Conservation (phyloP, 92 coral and sea anemone species). For the Muricea muricata region DNA sequence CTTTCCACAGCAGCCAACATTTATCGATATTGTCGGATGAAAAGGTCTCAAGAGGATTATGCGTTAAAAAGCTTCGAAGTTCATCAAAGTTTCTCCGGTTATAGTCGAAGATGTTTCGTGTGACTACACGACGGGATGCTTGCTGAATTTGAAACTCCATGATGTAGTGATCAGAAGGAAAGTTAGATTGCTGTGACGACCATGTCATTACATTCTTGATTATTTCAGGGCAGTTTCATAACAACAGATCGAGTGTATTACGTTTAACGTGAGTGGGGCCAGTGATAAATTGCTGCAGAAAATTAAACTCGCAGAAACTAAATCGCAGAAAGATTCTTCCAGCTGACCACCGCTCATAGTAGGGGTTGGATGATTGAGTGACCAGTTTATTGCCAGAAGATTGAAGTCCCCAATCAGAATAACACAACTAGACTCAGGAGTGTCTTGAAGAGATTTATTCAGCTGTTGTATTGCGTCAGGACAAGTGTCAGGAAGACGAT, state of each 20-base stretch:
- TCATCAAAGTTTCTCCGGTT: too few relatives aligned
- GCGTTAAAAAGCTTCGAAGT: too few relatives aligned
- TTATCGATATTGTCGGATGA: conserved; percentile 43
- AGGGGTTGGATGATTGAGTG: conserved; percentile 44
- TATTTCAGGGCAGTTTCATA: too few relatives aligned
- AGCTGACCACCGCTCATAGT: conserved; percentile 34
- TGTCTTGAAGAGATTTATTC: conserved; percentile 38
- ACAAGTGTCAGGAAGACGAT: conserved; percentile 37
- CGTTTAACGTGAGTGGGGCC: too few relatives aligned
- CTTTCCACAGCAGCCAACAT: conserved; percentile 61
- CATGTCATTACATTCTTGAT: too few relatives aligned
- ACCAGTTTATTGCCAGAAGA: conserved; percentile 62
- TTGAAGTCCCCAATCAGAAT: too few relatives aligned
- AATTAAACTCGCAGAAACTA: not conserved
- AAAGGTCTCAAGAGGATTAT: conserved; percentile 30
- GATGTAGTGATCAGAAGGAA: too few relatives aligned
- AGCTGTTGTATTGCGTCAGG: conserved; percentile 44
- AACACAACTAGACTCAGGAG: conserved; percentile 55
- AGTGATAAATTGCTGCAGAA: conserved; percentile 57
- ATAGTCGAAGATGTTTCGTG: conserved; percentile 34
- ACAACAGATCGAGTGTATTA: too few relatives aligned
- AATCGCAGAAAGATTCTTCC: not conserved
- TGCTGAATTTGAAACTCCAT: conserved; percentile 44
- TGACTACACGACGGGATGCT: conserved; percentile 12
- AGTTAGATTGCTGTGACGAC: too few relatives aligned